Base-by-base conservation (phyloP, 2,113 vertebrate genomes). In the Catagonus wagneri region DNA sequence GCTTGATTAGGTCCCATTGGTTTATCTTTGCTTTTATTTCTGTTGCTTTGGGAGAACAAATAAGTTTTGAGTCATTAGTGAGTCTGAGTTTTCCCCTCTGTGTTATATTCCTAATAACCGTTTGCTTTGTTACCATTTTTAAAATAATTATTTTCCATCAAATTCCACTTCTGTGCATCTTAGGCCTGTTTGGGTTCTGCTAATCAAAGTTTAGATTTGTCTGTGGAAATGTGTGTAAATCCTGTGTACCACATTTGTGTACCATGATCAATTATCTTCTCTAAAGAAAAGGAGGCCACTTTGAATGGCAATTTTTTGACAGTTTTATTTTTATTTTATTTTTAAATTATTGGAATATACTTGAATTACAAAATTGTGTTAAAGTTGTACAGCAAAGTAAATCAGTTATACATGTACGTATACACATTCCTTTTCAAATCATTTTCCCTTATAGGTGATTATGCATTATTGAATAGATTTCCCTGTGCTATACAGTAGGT, bases 61-160 rank as follows among this genome's bases (percentile, higher is more conserved):
- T 44, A 39, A 66, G 13, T 39, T 94, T 52, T 54, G 32, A 61
- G 69, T 86, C 36, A 50, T 74, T 96, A 14, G 17, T 52, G 17
- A 74, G 20, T 60, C 29, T 72, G 16, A 54, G 13, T 0, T 61
- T 27, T 75, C 11, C 9, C 54, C 10, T 87, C 34, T 92, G 19
- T 56, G 72, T 93, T 87, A 65, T 75, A 60, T 52, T 88, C 14
- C 78, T 90, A 12, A 76, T 94, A 71, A 27, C 52, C 39, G 10
- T 80, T 87, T 88, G 20, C 65, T 83, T 95, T 75, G 44, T 68
- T 80, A 16, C 4, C 25, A 72, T 71, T 84, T 63, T 54, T 11
- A 78, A 92, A 94, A 9, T 74, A 90, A n/a, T 87, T 65, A 16
- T 95, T 68, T 83, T 60, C 32, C 36, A 29, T 80, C 60, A 68